These are phyloP conservation scores for Machimus atricapillus DNA, from an alignment of 2,888 invertebrate genomes.

Conservation along the genomic window DNA sequence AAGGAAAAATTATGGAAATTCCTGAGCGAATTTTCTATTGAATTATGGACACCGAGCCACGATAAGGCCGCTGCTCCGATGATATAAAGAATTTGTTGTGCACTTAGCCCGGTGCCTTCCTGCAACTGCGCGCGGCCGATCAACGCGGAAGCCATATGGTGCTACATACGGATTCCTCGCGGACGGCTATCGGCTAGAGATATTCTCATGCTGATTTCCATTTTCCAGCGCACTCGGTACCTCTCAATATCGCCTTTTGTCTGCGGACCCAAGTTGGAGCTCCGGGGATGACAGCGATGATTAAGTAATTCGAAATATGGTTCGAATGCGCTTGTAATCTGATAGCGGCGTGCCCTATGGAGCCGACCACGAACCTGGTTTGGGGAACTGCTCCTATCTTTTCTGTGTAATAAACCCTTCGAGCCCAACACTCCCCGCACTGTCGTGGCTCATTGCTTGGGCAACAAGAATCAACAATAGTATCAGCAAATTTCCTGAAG, in stretches of 20 bases:
- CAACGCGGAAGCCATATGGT: slow-evolving; percentile 35
- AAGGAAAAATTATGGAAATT: slow-evolving; percentile 39
- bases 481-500: not conserved
- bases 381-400: not conserved
- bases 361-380: not conserved
- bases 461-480: not conserved
- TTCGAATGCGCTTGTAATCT: not conserved
- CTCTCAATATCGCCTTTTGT: not conserved
- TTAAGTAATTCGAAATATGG: slow-evolving; percentile 13
- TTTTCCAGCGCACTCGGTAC: not conserved
- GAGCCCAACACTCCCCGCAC: not conserved
- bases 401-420: not conserved
- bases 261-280: not conserved
- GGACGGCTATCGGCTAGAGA: not conserved
- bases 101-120: slow-evolving; percentile 15
- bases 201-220: slow-evolving; percentile 9
- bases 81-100: slow-evolving; percentile 36
- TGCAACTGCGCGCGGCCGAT: not conserved
- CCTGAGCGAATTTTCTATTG: slow-evolving; percentile 40
- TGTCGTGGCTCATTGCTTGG: not conserved
- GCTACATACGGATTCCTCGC: not conserved
- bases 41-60: slow-evolving; percentile 26
- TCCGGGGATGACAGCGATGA: not conserved
- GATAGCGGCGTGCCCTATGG: slow-evolving; percentile 4
- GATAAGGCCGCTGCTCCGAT: slow-evolving; percentile 32